Evolutionary conservation across 2,888 invertebrate species (phyloP), one percentile per base, ranked within the genome.

Genomic region (Aphidius colemani): DNA sequence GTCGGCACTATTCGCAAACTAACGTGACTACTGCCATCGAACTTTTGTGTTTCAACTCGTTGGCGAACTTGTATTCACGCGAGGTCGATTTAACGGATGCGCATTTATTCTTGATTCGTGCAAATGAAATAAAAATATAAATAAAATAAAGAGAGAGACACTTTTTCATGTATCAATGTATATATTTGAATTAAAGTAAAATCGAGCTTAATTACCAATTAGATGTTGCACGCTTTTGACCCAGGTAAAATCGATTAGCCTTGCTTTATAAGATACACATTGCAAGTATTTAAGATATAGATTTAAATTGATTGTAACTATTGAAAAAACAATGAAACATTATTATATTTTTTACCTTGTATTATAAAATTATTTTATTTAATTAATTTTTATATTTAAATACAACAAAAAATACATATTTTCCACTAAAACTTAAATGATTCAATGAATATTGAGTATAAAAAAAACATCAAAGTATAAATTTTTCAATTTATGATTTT

Each of bases 141-240:
- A 18, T 51, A 30, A 30, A 18, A 30, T 4, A 10, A 51, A 4
- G 49, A 58, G 40, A 58, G 46, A 61, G 8, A 45, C 41, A 55
- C 48, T 59, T 46, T 59, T 41, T 53, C 53, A 41, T 53, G 40
- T 41, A 53, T 41, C 40, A 41, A 43, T 50, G 8, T 49, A 11
- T 7, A 59, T 41, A 6, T 49, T 40, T 11, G 41, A 41, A 59
- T 48, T 67, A 72, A 71, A 75, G 77, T 79, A 80, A 79, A 79
- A 72, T 74, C 72, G 73, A 75, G 77, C 78, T 79, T 80, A 80
- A 80, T 80, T 80, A 80, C 79, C 80, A 80, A 80, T 80, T 80
- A 79, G 78, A 79, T 75, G 75, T 78, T 74, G 77, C 80, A 80
- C 77, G 78, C 78, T 80, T 79, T 76, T 73, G 76, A 74, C 72